These are phyloP conservation scores for Malurus melanocephalus DNA, from an alignment of 2,113 vertebrate genomes.

Conservation along the genomic window DNA sequence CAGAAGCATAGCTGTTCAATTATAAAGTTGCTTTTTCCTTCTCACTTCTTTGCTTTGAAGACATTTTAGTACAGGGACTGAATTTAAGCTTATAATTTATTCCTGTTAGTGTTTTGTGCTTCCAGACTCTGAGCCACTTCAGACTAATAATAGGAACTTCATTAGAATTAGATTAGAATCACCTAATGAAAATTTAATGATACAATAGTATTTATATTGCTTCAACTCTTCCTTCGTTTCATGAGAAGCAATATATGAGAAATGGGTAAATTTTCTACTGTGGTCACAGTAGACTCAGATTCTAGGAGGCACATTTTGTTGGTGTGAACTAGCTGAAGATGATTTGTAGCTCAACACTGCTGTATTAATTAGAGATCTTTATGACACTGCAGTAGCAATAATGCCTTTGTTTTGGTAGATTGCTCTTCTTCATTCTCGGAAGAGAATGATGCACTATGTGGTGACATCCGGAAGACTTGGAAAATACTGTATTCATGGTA, in stretches of 20 bases:
- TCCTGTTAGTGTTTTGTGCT: not conserved
- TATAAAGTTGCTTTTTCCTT: not conserved
- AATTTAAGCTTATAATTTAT: not conserved
- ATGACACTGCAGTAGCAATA: not conserved
- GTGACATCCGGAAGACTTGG: conserved; percentile 10
- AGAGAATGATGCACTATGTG: conserved; percentile 18
- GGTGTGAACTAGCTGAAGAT: not conserved
- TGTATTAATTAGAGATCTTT: not conserved
- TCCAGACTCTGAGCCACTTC: not conserved
- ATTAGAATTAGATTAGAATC: conserved; percentile 16
- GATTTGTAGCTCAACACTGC: not conserved
- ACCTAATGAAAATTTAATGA: not conserved
- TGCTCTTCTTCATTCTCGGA: not conserved
- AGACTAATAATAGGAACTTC: not conserved
- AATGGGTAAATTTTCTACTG: not conserved
- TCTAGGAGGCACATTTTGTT: not conserved
- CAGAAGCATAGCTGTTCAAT: not conserved
- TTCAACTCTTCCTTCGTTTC: not conserved
- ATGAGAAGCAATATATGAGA: not conserved
- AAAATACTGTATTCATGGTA: not conserved
- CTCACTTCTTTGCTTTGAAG: not conserved
- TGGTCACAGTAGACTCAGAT: not conserved
- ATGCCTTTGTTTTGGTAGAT: conserved; percentile 29
- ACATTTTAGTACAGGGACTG: not conserved
- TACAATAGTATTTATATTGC: not conserved